Evolutionary conservation across 2,797 vertebrate species (phyloP), one percentile per base, ranked within the genome.

Genomic region (Lagocephalus sceleratus): DNA sequence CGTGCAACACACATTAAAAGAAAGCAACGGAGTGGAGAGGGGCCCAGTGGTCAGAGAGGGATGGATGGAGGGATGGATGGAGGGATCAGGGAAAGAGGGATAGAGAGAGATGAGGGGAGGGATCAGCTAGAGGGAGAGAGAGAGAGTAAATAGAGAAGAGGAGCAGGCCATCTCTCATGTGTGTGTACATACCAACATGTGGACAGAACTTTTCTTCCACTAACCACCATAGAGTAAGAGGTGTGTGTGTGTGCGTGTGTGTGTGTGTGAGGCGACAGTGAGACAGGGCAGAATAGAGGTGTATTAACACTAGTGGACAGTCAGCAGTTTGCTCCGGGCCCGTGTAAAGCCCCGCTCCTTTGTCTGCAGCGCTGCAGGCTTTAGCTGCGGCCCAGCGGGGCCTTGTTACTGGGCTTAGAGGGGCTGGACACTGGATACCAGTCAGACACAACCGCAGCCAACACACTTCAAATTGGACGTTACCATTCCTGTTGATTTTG

Each of bases 271-370:
- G 74, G 15, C n/a, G n/a, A 42, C 76, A 73, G 69, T 23, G 79
- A 77, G 71, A 79, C 68, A 43, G 75, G 66, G 64, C 78, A 85
- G 87, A 88, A 89, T 85, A 53, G 81, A 20, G 71, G 71, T 59
- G 87, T 25, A 85, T 91, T 90, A 89, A 73, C 76, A 46, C 74
- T 68, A 68, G 41, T 69, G 73, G 81, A 72, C 81, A 81, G 91
- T 93, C 92, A 93, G 92, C 92, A 91, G 77, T 91, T 91, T 91
- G 83, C 60, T 5, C 45, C 58, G 64, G 73, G 76, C 68, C 81
- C 57, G 55, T 40, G 66, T 81, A 89, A 91, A 89, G 85, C 90
- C 85, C 79, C 3, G 57, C 61, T 73, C 82, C 80, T 85, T 92
- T 92, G 91, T 92, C 66, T 62, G 57, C 3, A 41, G 23, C 47